Evolutionary conservation across 2,113 vertebrate species (phyloP).

Genomic region (Semnornis frantzii): DNA sequence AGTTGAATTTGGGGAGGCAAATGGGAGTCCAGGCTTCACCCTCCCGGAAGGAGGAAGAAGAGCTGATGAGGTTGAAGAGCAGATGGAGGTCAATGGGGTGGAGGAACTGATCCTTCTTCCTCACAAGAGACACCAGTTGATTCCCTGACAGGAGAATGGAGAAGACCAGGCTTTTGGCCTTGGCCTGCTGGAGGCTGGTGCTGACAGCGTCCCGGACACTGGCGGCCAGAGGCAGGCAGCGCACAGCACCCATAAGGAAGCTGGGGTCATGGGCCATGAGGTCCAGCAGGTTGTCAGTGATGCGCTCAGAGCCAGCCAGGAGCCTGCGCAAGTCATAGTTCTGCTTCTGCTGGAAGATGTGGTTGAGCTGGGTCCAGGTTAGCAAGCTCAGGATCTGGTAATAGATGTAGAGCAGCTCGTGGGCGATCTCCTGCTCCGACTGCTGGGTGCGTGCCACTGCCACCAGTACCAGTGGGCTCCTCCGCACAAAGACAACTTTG

Average conservation of each 20-base stretch:
- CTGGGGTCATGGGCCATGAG: slow-evolving; percentile 92
- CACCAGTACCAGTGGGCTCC: slow-evolving; percentile 93
- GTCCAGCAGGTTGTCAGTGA: slow-evolving; percentile 91
- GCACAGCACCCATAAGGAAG: slow-evolving; percentile 91
- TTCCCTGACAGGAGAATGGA: slow-evolving; percentile 92
- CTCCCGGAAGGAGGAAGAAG: slow-evolving; percentile 93
- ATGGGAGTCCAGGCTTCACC: slow-evolving; percentile 98
- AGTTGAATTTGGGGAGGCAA: slow-evolving; percentile 96
- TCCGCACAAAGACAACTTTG: slow-evolving; percentile 93
- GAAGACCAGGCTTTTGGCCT: slow-evolving; percentile 91
- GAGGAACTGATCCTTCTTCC: slow-evolving; percentile 94
- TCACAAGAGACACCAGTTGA: slow-evolving; percentile 90
- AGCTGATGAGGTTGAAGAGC: slow-evolving; percentile 95
- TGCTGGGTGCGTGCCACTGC: slow-evolving; percentile 88
- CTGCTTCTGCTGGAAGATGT: slow-evolving; percentile 95
- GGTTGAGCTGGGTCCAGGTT: slow-evolving; percentile 93
- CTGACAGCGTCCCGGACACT: slow-evolving; percentile 84
- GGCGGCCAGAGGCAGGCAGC: slow-evolving; percentile 87
- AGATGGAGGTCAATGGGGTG: slow-evolving; percentile 97
- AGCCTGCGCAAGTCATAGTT: slow-evolving; percentile 96
- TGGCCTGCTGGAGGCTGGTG: slow-evolving; percentile 90
- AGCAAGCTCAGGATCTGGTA: slow-evolving; percentile 97
- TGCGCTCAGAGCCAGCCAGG: slow-evolving; percentile 92
- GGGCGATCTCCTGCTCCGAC: slow-evolving; percentile 90
- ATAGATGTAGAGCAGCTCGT: slow-evolving; percentile 97